Percentiles rank a stretch among this genome's conserved stretches.
These are phyloP conservation scores for Standfussiana lucernea DNA, from an alignment of 2,888 invertebrate species.

Conservation along the genomic window DNA sequence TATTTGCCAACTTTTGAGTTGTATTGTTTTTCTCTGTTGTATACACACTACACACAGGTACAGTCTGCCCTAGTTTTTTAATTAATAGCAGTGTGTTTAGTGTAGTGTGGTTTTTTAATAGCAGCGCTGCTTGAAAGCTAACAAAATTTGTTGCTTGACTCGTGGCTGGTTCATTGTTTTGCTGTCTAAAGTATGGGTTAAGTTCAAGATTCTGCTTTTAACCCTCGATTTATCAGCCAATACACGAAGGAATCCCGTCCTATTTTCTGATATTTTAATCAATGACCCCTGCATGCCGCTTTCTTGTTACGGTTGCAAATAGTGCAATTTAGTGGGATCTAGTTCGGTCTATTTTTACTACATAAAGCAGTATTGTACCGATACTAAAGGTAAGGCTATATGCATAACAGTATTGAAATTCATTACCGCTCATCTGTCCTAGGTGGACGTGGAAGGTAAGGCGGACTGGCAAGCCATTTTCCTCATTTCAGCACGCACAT, in stretches of 20 bases:
- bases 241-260: conserved; percentile 10
- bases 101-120: too few species aligned
- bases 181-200: background rate
- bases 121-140: background rate
- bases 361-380: background rate
- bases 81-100: background rate
- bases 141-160: conserved; percentile 15
- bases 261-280: conserved; percentile 30
- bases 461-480: background rate
- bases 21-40: background rate
- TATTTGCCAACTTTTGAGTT: background rate
- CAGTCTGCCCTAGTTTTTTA: background rate
- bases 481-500: background rate
- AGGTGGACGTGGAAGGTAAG: background rate
- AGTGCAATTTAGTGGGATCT: background rate
- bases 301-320: conserved; percentile 12
- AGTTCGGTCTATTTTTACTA: background rate
- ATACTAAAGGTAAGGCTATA: conserved; percentile 1
- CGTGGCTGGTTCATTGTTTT: background rate
- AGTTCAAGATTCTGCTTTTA: conserved; percentile 10
- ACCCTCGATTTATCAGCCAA: conserved; percentile 5
- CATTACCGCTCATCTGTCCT: conserved; percentile 10
- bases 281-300: background rate
- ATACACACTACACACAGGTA: background rate
- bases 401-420: conserved; percentile 2